Percentiles rank a stretch among this genome's conserved stretches.
Conservation (phyloP, 1,140 invertebrate species). For the Pomacea maculata region DNA sequence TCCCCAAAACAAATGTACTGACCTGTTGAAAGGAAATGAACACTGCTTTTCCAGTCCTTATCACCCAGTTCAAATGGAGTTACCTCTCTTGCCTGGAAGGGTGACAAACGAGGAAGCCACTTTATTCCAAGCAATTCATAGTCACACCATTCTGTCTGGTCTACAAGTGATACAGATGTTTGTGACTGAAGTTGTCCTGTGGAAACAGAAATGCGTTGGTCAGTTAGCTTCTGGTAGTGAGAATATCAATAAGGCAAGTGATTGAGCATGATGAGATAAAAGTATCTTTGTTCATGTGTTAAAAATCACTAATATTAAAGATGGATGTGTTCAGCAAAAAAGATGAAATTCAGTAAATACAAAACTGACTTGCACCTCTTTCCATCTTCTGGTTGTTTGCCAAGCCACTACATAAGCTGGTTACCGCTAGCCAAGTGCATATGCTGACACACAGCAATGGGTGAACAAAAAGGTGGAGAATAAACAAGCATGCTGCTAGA, state of each 20-base stretch:
- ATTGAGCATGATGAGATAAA: too few species aligned
- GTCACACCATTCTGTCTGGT: slow-evolving; percentile 39
- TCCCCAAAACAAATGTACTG: neutral
- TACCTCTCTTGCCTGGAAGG: slow-evolving; percentile 57
- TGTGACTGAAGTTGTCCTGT: slow-evolving; percentile 32
- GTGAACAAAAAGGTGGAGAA: too few species aligned
- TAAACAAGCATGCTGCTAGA: too few species aligned
- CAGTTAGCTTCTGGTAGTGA: slow-evolving; percentile 46
- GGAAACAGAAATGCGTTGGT: slow-evolving; percentile 30
- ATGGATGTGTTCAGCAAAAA: too few species aligned
- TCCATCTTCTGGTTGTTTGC: too few species aligned
- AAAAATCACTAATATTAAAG: too few species aligned
- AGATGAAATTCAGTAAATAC: too few species aligned
- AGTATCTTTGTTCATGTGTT: too few species aligned
- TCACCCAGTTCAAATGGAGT: slow-evolving; percentile 62
- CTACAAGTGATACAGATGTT: slow-evolving; percentile 37
- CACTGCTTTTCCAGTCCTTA: slow-evolving; percentile 51
- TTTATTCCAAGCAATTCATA: slow-evolving; percentile 61
- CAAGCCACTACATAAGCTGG: too few species aligned
- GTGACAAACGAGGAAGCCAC: slow-evolving; percentile 53
- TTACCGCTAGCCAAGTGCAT: too few species aligned
- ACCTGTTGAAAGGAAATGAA: slow-evolving; percentile 56
- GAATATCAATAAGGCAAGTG: neutral
- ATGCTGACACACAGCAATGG: too few species aligned
- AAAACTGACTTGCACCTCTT: too few species aligned